Evolutionary conservation across 2,888 invertebrate species (phyloP), one percentile per base, ranked within the genome.

Genomic region (Chydorus sphaericus): DNA sequence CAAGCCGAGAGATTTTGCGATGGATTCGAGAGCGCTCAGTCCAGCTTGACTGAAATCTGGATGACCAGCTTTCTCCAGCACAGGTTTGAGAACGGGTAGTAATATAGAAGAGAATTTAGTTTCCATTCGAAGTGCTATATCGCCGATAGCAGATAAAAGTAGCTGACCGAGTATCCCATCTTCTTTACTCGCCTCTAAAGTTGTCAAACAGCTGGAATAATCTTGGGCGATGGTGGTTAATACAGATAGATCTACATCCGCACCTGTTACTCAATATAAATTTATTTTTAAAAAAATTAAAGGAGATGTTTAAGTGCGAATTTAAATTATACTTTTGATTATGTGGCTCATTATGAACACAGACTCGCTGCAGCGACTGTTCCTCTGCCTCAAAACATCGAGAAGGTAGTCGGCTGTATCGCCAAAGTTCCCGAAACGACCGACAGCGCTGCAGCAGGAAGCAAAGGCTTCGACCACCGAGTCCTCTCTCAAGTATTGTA

Each of bases 1-100:
- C 11, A 26, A 16, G 14, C 18, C n/a, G 30, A 55, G 10, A 7
- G 48, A 29, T 7, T 31, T 14, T n/a, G 48, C 26, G n/a, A 48
- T 36, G 5, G 18, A 16, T 20, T 48, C 30, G 8, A 55, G 49
- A 8, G 55, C 20, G 16, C n/a, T n/a, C 4, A 33, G 7, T 23
- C 38, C 55, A 18, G 36, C 49, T 48, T 48, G 16, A 26, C 28
- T 23, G 48, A n/a, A 48, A 16, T 30, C 23, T 6, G 33, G 31
- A 23, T 55, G 23, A 23, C 55, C 55, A 10, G 55, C 49, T 48
- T 49, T 36, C 26, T 49, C 55, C 37, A 55, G 18, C 2, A 55
- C 48, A 33, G 55, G 31, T 18, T 26, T 49, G 28, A 55, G 33
- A 30, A 28, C 26, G 23, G 28, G 30, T 2, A 48, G 33, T 26